Conservation (phyloP, 2,888 invertebrate species). For the Thelaira solivaga region DNA sequence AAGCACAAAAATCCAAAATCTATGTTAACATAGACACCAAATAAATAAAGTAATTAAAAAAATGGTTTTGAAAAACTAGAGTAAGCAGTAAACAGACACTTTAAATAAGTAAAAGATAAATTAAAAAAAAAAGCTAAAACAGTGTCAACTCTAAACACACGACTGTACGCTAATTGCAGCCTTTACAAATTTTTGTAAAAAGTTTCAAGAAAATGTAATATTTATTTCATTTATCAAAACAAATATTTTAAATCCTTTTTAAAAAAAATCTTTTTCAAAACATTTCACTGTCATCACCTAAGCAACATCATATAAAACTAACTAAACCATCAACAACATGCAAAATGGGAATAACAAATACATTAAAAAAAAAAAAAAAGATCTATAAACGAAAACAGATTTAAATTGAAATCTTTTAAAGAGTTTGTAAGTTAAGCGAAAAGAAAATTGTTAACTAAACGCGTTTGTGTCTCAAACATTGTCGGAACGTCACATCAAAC, state of each 20-base stretch:
- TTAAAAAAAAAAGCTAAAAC: background rate
- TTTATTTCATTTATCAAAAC: too few species aligned
- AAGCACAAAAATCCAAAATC: conserved; percentile 6
- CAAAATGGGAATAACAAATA: conserved; percentile 7
- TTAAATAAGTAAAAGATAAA: background rate
- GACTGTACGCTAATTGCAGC: too few species aligned
- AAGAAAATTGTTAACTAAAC: conserved; percentile 65
- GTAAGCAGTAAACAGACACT: too few species aligned
- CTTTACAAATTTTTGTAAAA: too few species aligned
- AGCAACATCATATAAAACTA: conserved; percentile 24
- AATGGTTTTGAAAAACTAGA: conserved; percentile 26
- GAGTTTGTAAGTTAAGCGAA: conserved; percentile 62
- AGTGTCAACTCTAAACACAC: too few species aligned
- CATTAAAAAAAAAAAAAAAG: background rate
- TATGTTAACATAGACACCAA: conserved; percentile 24
- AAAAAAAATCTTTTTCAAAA: too few species aligned
- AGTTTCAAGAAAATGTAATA: too few species aligned
- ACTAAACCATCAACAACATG: conserved; percentile 40
- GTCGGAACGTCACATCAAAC: conserved; percentile 74
- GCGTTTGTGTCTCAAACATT: conserved; percentile 73
- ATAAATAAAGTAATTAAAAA: conserved; percentile 59
- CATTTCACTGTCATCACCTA: conserved; percentile 24
- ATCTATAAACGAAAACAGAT: conserved; percentile 34
- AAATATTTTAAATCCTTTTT: too few species aligned
- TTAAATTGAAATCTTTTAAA: conserved; percentile 60